Base-by-base conservation (phyloP, 92 coral and sea anemone genomes). In the Parazoanthus swiftii region DNA sequence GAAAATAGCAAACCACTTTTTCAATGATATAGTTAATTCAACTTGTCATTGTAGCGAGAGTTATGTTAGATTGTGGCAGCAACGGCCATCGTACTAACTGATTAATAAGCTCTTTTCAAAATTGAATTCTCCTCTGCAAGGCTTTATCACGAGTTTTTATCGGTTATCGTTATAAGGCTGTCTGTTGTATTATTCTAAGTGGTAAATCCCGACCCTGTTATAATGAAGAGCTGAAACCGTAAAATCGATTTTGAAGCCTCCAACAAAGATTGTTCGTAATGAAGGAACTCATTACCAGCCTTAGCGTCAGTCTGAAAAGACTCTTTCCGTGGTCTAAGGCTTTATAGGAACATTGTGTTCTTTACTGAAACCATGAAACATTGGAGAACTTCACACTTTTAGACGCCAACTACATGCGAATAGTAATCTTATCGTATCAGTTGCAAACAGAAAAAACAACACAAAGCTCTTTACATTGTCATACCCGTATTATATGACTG, bases 381-480 rank as follows among this genome's bases (percentile, higher is more conserved):
- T 51, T 10, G 7, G 3, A 51, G 58, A 51, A 2, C 58, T 51
- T 2, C 16, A 6, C 51, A 46, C 51, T 46, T 46, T 46, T 46
- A 46, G 51, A 46, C 51, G 51, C 51, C 42, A 2, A 14, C 18
- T 54, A 15, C 59, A 54, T 15, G 59, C 59, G 59, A 14, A 54
- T 3, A 11, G 59, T 54, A 54, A 2, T 54, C 59, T 13, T 54
- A 54, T 67, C 13, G 21, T 63, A 81, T 81, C 85, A 38, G 21
- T 23, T 82, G 56, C 50, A 23, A 38, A 68, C 15, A 46, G 29
- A 65, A 39, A 44, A 82, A 63, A 36, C 0, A 81, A 36, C 0
- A 81, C 85, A 81, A 82, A 70, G 86, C 76, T 23, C 51, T 81
- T 78, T 21, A 44, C n/a, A 58, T 26, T 33, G 23, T 42, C 36